Evolutionary conservation across 2,888 invertebrate species (phyloP).

Genomic region (Luperina nickerlii): DNA sequence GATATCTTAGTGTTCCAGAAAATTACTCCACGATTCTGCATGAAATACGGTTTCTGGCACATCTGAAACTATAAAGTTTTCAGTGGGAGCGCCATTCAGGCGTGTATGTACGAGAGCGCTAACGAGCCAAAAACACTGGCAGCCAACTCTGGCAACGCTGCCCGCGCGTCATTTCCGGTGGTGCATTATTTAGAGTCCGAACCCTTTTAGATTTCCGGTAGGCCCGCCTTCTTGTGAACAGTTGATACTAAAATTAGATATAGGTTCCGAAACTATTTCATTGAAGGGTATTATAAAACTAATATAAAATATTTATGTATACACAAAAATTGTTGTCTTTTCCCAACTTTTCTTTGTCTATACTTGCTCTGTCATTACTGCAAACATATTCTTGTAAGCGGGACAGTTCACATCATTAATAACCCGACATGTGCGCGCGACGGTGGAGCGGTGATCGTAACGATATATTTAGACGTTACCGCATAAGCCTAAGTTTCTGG

Average conservation of each 20-base stretch:
- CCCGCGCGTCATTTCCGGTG: constrained; percentile 78
- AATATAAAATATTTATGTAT: background rate
- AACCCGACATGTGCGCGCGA: constrained; percentile 60
- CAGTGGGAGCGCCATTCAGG: constrained; percentile 65
- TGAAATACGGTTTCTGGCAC: constrained; percentile 64
- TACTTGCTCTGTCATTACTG: background rate
- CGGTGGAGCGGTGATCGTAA: constrained; percentile 58
- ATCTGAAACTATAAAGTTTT: constrained; percentile 64
- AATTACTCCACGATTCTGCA: constrained; percentile 41
- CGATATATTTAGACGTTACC: constrained; percentile 67
- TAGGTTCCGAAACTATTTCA: constrained; percentile 30
- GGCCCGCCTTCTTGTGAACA: constrained; percentile 49
- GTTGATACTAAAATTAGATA: constrained; percentile 37
- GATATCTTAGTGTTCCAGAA: constrained; percentile 47
- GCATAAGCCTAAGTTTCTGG: constrained; percentile 60
- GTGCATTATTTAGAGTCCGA: constrained; percentile 72
- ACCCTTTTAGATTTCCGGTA: constrained; percentile 75
- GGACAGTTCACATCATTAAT: constrained; percentile 59
- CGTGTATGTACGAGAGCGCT: constrained; percentile 59
- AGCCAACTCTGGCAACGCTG: constrained; percentile 65
- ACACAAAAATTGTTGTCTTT: background rate
- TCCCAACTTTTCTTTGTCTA: background rate
- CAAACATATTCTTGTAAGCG: constrained; percentile 35
- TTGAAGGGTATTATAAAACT: constrained; percentile 3
- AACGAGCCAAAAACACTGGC: constrained; percentile 71